Evolutionary conservation across 1,140 invertebrate genomes (phyloP).

Genomic region (Lithobius niger): DNA sequence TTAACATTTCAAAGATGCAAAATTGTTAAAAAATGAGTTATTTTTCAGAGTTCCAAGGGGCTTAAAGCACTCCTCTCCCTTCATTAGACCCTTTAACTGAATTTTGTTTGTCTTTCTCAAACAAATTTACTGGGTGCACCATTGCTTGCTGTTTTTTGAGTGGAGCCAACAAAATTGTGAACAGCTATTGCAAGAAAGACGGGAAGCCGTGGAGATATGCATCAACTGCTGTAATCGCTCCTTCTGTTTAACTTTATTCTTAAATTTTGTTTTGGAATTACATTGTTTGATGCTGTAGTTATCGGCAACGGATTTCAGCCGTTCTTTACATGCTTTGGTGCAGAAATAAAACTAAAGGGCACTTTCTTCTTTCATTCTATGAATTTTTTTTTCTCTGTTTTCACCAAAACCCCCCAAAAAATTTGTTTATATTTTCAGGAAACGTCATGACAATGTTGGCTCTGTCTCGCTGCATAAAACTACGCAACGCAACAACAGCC

Average conservation of each 20-base stretch:
- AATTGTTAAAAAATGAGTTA: too few species aligned
- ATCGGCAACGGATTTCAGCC: not conserved
- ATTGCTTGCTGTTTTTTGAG: too few species aligned
- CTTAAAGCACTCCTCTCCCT: too few species aligned
- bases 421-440: slow-evolving; percentile 40
- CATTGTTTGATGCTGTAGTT: not conserved
- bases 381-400: not conserved
- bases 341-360: not conserved
- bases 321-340: not conserved
- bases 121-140: too few species aligned
- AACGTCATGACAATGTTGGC: slow-evolving; percentile 67
- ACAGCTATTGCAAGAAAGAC: too few species aligned
- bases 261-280: not conserved
- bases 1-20: too few species aligned
- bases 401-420: not conserved
- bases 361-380: not conserved
- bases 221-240: too few species aligned
- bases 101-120: too few species aligned
- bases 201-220: too few species aligned
- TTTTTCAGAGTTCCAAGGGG: too few species aligned
- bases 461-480: slow-evolving; percentile 53
- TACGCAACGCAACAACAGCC: slow-evolving; percentile 64
- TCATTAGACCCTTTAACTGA: too few species aligned
- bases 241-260: not conserved
- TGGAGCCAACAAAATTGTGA: too few species aligned